phyloP scores from a whole-genome alignment of 2,113 vertebrate genomes.

The Tursiops truncatus region DNA sequence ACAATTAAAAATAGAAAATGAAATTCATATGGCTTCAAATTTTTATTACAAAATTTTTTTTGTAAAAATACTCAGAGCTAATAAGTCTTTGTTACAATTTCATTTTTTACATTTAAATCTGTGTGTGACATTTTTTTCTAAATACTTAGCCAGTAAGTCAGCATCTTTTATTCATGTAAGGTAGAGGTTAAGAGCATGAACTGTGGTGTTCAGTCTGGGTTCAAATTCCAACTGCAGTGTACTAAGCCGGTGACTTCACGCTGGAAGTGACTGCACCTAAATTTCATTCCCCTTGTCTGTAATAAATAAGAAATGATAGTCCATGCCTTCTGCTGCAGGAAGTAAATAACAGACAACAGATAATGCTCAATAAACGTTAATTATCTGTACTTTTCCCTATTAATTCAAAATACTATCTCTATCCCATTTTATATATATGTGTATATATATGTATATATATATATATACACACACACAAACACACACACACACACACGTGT shows the following conservation, averaged over 20 bases:
- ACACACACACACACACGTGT: not conserved
- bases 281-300: not conserved
- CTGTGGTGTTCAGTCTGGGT: not conserved
- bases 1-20: not conserved
- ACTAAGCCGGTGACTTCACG: not conserved
- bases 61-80: not conserved
- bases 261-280: not conserved
- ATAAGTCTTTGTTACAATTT: not conserved
- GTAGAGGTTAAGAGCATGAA: not conserved
- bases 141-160: not conserved
- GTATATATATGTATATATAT: no score
- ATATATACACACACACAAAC: no score
- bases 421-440: not conserved
- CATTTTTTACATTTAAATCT: conserved; percentile 16
- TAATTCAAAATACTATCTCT: not conserved
- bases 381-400: not conserved
- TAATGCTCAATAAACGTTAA: not conserved
- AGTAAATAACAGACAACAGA: not conserved
- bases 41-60: not conserved
- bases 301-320: not conserved
- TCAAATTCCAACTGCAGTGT: not conserved
- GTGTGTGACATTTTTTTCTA: not conserved
- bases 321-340: not conserved
- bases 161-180: not conserved
- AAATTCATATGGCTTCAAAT: not conserved